phyloP scores from a whole-genome alignment of 2,888 invertebrate genomes.

The Ormia ochracea region DNA sequence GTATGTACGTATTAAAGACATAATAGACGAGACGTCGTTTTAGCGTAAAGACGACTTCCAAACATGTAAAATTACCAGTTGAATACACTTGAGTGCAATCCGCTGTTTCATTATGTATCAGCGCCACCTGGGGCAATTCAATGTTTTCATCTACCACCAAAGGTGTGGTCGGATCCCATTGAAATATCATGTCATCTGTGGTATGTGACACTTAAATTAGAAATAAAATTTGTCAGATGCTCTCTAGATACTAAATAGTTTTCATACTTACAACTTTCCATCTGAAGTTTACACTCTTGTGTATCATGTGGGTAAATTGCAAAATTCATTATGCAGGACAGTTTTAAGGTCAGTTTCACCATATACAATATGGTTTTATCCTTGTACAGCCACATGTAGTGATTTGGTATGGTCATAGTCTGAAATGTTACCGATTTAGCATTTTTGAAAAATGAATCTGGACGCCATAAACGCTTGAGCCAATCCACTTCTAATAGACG shows the following conservation, averaged over 20 bases:
- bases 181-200: slow-evolving; percentile 91
- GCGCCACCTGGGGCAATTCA: slow-evolving; percentile 91
- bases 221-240: background rate
- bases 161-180: slow-evolving; percentile 92
- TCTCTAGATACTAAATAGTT: background rate
- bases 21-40: slow-evolving; percentile 93
- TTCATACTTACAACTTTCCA: slow-evolving; percentile 91
- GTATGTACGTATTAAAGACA: slow-evolving; percentile 94
- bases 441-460: slow-evolving; percentile 95
- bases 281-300: slow-evolving; percentile 94
- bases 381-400: slow-evolving; percentile 93
- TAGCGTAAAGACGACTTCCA: slow-evolving; percentile 92
- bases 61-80: slow-evolving; percentile 89
- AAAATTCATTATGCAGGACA: slow-evolving; percentile 96
- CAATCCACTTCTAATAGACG: slow-evolving; percentile 91
- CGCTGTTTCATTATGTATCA: slow-evolving; percentile 88
- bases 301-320: slow-evolving; percentile 96
- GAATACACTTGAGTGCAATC: slow-evolving; percentile 87
- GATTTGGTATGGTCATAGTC: slow-evolving; percentile 96
- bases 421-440: slow-evolving; percentile 95
- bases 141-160: slow-evolving; percentile 92
- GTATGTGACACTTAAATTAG: slow-evolving; percentile 86
- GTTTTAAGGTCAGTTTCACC: slow-evolving; percentile 88
- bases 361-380: slow-evolving; percentile 91
- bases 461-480: slow-evolving; percentile 95